A percentile compares a stretch with the other conserved stretches of the same genome.
phyloP scores from a whole-genome alignment of 2,113 vertebrate genomes.

The Rhea americana region DNA sequence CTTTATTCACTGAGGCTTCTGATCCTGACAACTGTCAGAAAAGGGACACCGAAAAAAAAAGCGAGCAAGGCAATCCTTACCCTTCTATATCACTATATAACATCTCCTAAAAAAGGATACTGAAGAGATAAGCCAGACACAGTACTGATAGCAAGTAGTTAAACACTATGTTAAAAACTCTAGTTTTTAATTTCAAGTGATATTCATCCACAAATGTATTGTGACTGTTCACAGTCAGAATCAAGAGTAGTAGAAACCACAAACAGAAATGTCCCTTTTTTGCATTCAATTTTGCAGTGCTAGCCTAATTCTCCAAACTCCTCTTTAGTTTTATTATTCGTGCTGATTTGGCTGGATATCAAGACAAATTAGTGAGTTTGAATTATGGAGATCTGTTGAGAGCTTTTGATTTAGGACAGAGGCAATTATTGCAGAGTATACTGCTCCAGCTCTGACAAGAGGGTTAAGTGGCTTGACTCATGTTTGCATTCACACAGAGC shows the following conservation, averaged over 20 bases:
- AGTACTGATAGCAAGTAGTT: not conserved
- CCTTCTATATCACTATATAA: not conserved
- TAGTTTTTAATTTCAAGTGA: not conserved
- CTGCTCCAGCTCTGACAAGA: not conserved
- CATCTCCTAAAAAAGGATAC: not conserved
- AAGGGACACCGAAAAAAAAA: not conserved
- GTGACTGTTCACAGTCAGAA: not conserved
- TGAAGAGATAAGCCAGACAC: not conserved
- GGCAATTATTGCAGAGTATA: not conserved
- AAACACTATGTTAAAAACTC: not conserved
- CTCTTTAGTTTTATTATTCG: slow-evolving; percentile 15
- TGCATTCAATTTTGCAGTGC: not conserved
- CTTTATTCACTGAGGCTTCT: not conserved
- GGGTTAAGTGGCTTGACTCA: not conserved
- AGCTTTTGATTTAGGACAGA: slow-evolving; percentile 33
- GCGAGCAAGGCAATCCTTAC: not conserved
- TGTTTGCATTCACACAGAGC: not conserved
- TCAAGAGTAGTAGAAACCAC: not conserved
- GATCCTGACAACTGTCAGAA: not conserved
- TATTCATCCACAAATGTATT: not conserved
- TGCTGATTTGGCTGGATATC: not conserved
- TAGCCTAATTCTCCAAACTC: not conserved
- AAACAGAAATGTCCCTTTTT: not conserved
- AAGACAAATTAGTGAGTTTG: not conserved
- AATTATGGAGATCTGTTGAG: not conserved